Evolutionary conservation across 2,888 invertebrate genomes (phyloP).

Genomic region (Andricus quercusramuli): DNA sequence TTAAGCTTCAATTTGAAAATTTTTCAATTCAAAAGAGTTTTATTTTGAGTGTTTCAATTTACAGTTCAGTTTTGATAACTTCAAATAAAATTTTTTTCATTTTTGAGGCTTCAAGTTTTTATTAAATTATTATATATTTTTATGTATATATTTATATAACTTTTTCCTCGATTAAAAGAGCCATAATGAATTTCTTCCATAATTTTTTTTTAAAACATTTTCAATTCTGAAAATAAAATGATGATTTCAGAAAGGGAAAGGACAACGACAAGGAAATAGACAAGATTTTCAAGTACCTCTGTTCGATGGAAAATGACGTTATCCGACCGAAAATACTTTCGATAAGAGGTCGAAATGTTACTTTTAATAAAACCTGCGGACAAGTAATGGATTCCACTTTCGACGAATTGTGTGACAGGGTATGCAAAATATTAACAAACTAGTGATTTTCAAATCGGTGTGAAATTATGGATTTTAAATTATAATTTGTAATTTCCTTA

Average conservation of each 20-base stretch:
- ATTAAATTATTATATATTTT: too few relatives aligned
- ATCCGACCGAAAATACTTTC: constrained; percentile 91
- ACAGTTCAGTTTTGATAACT: too few relatives aligned
- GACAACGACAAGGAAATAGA: constrained; percentile 84
- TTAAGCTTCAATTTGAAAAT: too few relatives aligned
- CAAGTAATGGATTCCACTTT: constrained; percentile 94
- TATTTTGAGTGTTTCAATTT: too few relatives aligned
- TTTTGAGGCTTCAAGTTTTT: too few relatives aligned
- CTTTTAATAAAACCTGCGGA: constrained; percentile 94
- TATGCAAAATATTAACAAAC: constrained; percentile 74
- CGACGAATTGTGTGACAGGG: constrained; percentile 93
- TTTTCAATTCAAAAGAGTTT: too few relatives aligned
- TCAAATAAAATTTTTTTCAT: too few relatives aligned
- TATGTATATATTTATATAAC: too few relatives aligned
- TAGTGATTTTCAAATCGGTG: not conserved
- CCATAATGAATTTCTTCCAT: too few relatives aligned
- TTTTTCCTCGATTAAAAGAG: too few relatives aligned
- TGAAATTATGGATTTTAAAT: not conserved
- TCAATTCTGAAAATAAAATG: not conserved
- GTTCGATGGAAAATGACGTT: constrained; percentile 93
- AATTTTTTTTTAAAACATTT: not conserved
- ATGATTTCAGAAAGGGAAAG: constrained; percentile 82
- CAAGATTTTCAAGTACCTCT: constrained; percentile 92
- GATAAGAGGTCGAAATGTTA: constrained; percentile 93
- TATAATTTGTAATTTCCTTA: not conserved